These are phyloP conservation scores for Ailurus styani DNA, from an alignment of 2,113 vertebrate genomes.

Conservation along the genomic window DNA sequence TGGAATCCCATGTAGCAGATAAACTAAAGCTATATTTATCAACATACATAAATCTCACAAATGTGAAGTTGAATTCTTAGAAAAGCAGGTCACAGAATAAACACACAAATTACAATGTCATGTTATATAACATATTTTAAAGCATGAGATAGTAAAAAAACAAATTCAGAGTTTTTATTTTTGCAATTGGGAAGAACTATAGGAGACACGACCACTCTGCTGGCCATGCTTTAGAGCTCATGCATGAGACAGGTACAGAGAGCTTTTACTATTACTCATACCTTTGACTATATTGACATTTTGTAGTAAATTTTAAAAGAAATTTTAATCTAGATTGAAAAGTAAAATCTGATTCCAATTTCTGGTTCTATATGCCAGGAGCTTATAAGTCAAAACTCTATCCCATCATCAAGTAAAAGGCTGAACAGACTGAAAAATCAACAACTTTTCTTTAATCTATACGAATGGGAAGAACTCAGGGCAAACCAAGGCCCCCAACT, in stretches of 20 bases:
- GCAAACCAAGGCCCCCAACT: not conserved
- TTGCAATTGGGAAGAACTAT: not conserved
- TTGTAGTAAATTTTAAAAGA: not conserved
- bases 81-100: not conserved
- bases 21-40: not conserved
- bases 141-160: not conserved
- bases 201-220: not conserved
- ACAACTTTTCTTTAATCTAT: not conserved
- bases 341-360: not conserved
- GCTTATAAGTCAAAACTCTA: not conserved
- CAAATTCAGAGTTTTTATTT: not conserved
- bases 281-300: not conserved
- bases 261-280: not conserved
- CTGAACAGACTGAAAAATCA: not conserved
- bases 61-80: not conserved
- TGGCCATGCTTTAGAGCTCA: not conserved
- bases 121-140: not conserved
- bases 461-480: not conserved
- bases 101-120: not conserved
- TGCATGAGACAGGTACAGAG: not conserved
- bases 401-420: not conserved
- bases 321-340: not conserved
- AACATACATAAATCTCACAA: not conserved
- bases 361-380: not conserved
- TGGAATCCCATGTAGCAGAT: not conserved